phyloP scores from a whole-genome alignment of 2,113 vertebrate genomes.

The Choloepus hoffmanni region DNA sequence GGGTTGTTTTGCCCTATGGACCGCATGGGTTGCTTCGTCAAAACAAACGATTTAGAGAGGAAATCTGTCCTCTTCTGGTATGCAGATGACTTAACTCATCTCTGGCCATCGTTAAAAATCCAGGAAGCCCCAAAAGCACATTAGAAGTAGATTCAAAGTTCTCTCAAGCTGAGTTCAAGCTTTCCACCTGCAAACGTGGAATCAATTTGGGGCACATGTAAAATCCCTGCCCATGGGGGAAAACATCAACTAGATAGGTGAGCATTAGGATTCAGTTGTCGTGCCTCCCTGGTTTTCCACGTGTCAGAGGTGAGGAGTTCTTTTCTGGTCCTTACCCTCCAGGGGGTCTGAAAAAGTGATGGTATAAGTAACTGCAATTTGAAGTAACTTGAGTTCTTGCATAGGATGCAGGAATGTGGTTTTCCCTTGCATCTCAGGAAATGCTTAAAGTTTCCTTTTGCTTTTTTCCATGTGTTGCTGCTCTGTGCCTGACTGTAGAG shows the following conservation, averaged over 20 bases:
- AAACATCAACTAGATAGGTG: not conserved
- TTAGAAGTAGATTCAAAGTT: not conserved
- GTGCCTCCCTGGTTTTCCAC: too few relatives aligned
- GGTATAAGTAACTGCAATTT: too few relatives aligned
- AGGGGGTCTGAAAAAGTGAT: not conserved
- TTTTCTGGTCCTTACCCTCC: too few relatives aligned
- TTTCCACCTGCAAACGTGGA: not conserved
- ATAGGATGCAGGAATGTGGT: not conserved
- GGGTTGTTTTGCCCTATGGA: not conserved
- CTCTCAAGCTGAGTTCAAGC: not conserved
- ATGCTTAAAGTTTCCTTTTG: not conserved
- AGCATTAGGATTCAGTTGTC: fast-evolving
- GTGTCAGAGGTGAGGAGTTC: fast-evolving
- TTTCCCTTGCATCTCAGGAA: not conserved
- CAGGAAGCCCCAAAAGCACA: too few relatives aligned
- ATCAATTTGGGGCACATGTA: too few relatives aligned
- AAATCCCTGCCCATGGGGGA: not conserved
- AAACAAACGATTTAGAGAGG: too few relatives aligned
- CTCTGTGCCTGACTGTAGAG: not conserved
- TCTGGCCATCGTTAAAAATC: not conserved
- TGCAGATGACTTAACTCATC: not conserved
- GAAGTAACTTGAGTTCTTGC: not conserved
- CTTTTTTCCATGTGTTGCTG: not conserved
- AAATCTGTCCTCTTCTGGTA: not conserved
- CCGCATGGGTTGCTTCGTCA: fast-evolving